These are phyloP conservation scores for Thyatira batis DNA, from an alignment of 2,888 invertebrate species.

Conservation along the genomic window DNA sequence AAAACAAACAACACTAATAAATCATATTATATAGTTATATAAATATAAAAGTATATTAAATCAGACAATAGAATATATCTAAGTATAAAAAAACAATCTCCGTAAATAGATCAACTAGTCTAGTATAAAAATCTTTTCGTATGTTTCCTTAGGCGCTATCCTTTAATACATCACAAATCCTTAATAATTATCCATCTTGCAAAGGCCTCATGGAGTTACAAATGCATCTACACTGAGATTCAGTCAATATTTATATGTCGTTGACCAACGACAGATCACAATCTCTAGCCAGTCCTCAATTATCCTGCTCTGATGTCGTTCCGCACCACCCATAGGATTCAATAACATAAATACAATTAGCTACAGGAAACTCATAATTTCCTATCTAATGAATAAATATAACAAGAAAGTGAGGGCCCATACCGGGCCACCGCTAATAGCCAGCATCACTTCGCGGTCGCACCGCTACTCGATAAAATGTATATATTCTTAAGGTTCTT, in stretches of 20 bases:
- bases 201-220: slow-evolving; percentile 83
- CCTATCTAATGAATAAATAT: slow-evolving; percentile 82
- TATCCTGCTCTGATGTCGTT: slow-evolving; percentile 74
- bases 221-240: slow-evolving; percentile 84
- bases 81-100: slow-evolving; percentile 83
- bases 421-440: slow-evolving; percentile 65
- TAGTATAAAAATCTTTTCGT: slow-evolving; percentile 83
- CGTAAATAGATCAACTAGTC: slow-evolving; percentile 83
- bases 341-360: slow-evolving; percentile 80
- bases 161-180: slow-evolving; percentile 83
- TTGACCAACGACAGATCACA: slow-evolving; percentile 82
- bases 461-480: slow-evolving; percentile 76
- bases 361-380: slow-evolving; percentile 81
- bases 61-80: slow-evolving; percentile 82
- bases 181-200: slow-evolving; percentile 82
- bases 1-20: slow-evolving; percentile 84
- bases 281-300: slow-evolving; percentile 79
- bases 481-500: slow-evolving; percentile 73
- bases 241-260: slow-evolving; percentile 83
- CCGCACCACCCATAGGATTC: slow-evolving; percentile 77
- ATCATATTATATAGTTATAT: slow-evolving; percentile 77
- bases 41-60: slow-evolving; percentile 82
- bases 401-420: slow-evolving; percentile 73
- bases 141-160: slow-evolving; percentile 83
- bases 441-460: slow-evolving; percentile 79